Evolutionary conservation across 2,797 vertebrate genomes (phyloP), one percentile per base, ranked within the genome.

Genomic region (Heterohyrax brucei): DNA sequence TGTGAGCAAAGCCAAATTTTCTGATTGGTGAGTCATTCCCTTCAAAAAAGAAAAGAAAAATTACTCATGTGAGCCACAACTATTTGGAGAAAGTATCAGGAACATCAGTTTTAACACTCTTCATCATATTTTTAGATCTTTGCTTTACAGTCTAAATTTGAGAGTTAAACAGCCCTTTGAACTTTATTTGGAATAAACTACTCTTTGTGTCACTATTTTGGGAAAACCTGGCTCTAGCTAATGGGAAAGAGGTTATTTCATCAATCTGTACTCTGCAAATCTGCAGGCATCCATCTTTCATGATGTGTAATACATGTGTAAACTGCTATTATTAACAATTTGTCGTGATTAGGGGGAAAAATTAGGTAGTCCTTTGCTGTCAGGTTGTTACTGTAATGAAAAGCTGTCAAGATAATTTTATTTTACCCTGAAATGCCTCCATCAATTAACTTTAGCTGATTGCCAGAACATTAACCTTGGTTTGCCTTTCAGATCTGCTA

Each of bases 391-490:
- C 72, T 50, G 87, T 95, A 97, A 97, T 95, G 87, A 97, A 98
- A 96, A 96, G 66, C 96, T 96, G 94, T 93, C 97, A 97, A 95
- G 96, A 95, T 95, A 85, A 96, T 96, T 96, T 97, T 96, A 96
- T 97, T 97, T 96, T 93, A 87, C 75, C 86, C 84, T 95, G 78
- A 95, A 97, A 95, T 68, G 68, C 95, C 94, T 95, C 95, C 89
- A 96, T 97, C 89, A 97, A 94, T 96, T 97, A 96, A 94, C 68
- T 93, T 95, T 33, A 89, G 79, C 70, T 97, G 95, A 97, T 95
- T 97, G 86, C 90, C 79, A 94, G 91, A 96, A 94, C 64, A 86
- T 96, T 95, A 94, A 97, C 84, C 89, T 97, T 96, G 92, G 76
- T 94, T 94, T 96, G 91, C 64, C 94, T 96, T 96, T 96, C 78